phyloP scores from a whole-genome alignment of 2,113 vertebrate species.

The Cervus canadensis region DNA sequence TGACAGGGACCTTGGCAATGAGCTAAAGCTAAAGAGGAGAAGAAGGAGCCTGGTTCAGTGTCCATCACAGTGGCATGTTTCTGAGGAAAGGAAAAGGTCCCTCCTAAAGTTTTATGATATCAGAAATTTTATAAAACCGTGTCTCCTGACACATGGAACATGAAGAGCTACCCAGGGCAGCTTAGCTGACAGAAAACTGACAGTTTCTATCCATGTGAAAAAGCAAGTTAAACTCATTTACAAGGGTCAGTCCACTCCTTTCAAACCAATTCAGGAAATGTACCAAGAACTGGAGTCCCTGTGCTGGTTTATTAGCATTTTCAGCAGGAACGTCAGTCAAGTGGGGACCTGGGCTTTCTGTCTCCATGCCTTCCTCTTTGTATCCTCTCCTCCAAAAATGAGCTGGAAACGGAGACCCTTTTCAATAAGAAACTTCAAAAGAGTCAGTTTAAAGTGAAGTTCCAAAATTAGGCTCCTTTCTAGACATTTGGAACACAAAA shows the following conservation, averaged over 20 bases:
- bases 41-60: background rate
- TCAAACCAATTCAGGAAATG: background rate
- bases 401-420: background rate
- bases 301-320: slow-evolving; percentile 46
- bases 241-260: slow-evolving; percentile 62
- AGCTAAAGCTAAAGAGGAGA: background rate
- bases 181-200: slow-evolving; percentile 57
- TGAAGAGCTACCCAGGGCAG: background rate
- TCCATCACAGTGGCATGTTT: background rate
- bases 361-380: background rate
- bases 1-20: background rate
- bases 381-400: background rate
- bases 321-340: slow-evolving; percentile 34
- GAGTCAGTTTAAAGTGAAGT: background rate
- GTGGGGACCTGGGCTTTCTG: background rate
- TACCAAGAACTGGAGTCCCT: background rate
- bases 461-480: background rate
- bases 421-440: slow-evolving; percentile 29
- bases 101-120: background rate
- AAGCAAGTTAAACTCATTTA: slow-evolving; percentile 67
- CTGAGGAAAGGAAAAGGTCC: background rate
- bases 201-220: slow-evolving; percentile 56
- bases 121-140: background rate
- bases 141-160: background rate
- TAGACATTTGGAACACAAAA: background rate